Evolutionary conservation across 2,113 vertebrate genomes (phyloP).

Genomic region (Lepidothrix coronata): DNA sequence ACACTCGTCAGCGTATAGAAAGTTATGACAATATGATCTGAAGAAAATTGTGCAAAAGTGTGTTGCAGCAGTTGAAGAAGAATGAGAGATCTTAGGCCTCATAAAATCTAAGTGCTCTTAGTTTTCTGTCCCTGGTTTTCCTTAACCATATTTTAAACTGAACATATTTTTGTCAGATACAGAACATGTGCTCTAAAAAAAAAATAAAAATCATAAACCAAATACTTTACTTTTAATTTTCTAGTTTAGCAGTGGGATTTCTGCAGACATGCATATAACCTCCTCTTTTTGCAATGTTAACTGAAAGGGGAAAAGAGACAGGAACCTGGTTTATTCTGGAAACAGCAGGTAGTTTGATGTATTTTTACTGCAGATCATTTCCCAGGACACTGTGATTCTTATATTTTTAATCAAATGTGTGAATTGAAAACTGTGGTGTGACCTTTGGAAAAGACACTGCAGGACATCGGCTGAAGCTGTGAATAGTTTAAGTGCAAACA

Average conservation of each 20-base stretch:
- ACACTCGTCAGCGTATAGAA: background rate
- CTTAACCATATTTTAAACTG: constrained; percentile 29
- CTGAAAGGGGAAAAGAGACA: constrained; percentile 67
- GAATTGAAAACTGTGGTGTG: constrained; percentile 69
- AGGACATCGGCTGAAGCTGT: constrained; percentile 60
- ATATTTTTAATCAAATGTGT: constrained; percentile 81
- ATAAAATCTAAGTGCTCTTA: constrained; percentile 36
- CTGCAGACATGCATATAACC: constrained; percentile 33
- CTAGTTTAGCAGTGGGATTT: constrained; percentile 40
- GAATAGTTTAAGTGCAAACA: constrained; percentile 60
- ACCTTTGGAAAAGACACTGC: constrained; percentile 70
- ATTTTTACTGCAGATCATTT: constrained; percentile 78
- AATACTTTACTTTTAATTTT: constrained; percentile 50
- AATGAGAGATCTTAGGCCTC: background rate
- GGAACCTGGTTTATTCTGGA: constrained; percentile 65
- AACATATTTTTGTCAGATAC: constrained; percentile 36
- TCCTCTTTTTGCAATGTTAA: constrained; percentile 52
- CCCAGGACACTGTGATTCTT: constrained; percentile 70
- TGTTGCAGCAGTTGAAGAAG: background rate
- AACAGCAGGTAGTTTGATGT: constrained; percentile 72
- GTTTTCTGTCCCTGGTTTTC: background rate
- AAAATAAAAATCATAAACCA: background rate
- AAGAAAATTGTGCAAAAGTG: background rate
- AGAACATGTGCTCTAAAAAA: background rate
- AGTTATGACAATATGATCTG: background rate